Evolutionary conservation across 2,888 invertebrate genomes (phyloP), one percentile per base, ranked within the genome.

Genomic region (Pyralis farinalis): DNA sequence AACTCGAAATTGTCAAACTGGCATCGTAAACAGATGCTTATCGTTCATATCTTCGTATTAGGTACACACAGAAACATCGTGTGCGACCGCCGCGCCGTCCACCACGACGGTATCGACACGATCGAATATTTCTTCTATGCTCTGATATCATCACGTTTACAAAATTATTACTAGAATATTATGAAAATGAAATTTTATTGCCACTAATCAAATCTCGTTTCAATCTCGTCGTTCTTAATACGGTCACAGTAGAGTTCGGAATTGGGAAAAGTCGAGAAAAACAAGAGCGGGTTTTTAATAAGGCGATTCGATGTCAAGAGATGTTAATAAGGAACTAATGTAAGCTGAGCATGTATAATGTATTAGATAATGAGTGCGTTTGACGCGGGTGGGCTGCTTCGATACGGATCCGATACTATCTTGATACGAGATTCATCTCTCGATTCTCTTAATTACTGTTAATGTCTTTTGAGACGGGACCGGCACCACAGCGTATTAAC

Each of bases 401-500:
- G 84, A 79, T 80, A 77, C 74, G 61, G 65, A 71, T 67, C 70
- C 69, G 77, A 78, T 80, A 62, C 69, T 71, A 85, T 85, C 85
- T 80, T 73, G 70, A 78, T 78, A 72, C 69, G 62, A 69, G 80
- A 84, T 84, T 77, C 70, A 72, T 66, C 63, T 71, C 66, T 72
- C 70, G 82, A 85, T 85, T 78, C 72, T 69, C 71, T 86, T 86
- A 86, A 86, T 86, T 85, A 83, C 85, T 71, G 78, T 83, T 85
- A 83, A 86, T 85, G 84, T 81, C 55, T 55, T 54, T 49, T 49
- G 60, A 51, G 65, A 71, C 66, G 63, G 63, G 68, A 57, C 70
- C 66, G 63, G 63, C 67, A 57, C 60, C 68, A 48, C 44, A 64
- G 57, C 50, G 61, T 53, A 65, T 63, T 47, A 37, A 28, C 10